Conservation (phyloP, 2,888 invertebrate genomes). For the Lithophane leautieri region DNA sequence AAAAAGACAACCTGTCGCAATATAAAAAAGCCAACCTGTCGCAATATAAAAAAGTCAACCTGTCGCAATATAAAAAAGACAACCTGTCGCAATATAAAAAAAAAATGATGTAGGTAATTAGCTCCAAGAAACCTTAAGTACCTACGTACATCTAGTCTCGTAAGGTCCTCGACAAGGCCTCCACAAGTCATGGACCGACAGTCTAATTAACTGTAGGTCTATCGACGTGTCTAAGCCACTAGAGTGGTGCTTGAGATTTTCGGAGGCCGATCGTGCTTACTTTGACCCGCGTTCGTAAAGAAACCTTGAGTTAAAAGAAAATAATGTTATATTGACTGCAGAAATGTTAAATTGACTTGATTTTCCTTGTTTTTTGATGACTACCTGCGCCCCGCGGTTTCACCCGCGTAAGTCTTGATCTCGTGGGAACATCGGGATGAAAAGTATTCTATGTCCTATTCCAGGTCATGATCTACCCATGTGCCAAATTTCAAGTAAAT, state of each 20-base stretch:
- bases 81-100: background rate
- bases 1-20: no score
- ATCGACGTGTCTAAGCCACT: conserved; percentile 43
- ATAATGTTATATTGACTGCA: background rate
- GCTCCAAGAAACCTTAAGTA: conserved; percentile 15
- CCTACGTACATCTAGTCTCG: conserved; percentile 24
- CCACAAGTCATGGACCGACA: conserved; percentile 43
- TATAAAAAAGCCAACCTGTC: no score
- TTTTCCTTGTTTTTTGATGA: conserved; percentile 4
- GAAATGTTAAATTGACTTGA: background rate
- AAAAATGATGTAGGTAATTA: background rate
- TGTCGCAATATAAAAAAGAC: background rate
- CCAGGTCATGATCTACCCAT: no score
- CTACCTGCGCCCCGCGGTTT: no score
- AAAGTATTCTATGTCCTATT: no score
- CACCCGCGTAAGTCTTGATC: no score
- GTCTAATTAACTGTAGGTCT: conserved; percentile 54
- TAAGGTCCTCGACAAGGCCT: conserved; percentile 44
- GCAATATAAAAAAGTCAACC: background rate
- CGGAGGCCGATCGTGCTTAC: conserved; percentile 40
- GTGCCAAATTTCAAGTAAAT: no score
- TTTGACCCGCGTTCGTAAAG: conserved; percentile 32
- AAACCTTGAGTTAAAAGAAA: background rate
- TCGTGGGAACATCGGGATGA: no score
- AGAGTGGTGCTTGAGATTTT: conserved; percentile 46